Conservation (phyloP, 2,888 invertebrate species). For the Cartodere bifasciata region DNA sequence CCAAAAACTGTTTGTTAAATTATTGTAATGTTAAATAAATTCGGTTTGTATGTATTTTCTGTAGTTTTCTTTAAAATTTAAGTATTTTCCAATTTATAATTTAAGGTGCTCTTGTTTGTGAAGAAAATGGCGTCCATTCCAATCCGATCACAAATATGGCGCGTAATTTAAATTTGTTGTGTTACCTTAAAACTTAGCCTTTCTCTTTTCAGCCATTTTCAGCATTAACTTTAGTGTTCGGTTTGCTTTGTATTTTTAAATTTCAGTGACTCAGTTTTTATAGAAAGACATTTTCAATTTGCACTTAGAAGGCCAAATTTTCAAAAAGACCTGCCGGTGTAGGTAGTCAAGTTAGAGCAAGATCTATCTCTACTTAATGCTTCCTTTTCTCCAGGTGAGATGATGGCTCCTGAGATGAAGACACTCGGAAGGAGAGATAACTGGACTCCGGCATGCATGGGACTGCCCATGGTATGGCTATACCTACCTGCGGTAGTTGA, state of each 20-base stretch:
- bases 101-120: slow-evolving; percentile 11
- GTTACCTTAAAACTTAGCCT: slow-evolving; percentile 4
- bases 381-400: slow-evolving; percentile 44
- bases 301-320: background rate
- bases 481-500: too few species aligned
- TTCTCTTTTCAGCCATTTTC: slow-evolving; percentile 5
- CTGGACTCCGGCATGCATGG: slow-evolving; percentile 25
- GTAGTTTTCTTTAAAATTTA: slow-evolving; percentile 17
- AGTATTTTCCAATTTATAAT: slow-evolving; percentile 13
- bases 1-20: too few species aligned
- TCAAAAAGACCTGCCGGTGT: slow-evolving; percentile 22
- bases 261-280: slow-evolving; percentile 8
- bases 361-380: slow-evolving; percentile 37
- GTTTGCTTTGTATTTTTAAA: slow-evolving; percentile 4
- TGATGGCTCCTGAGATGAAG: slow-evolving; percentile 30
- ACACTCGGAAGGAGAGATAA: slow-evolving; percentile 21
- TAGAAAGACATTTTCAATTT: slow-evolving; percentile 7
- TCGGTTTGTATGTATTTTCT: slow-evolving; percentile 20
- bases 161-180: slow-evolving; percentile 23
- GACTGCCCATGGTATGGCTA: slow-evolving; percentile 45
- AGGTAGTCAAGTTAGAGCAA: slow-evolving; percentile 36
- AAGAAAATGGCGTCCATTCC: slow-evolving; percentile 22
- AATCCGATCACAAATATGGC: slow-evolving; percentile 23
- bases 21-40: slow-evolving; percentile 20
- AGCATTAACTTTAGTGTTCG: slow-evolving; percentile 1